Conservation (phyloP, 92 coral and sea anemone genomes). For the Parazoanthus atlanticus region DNA sequence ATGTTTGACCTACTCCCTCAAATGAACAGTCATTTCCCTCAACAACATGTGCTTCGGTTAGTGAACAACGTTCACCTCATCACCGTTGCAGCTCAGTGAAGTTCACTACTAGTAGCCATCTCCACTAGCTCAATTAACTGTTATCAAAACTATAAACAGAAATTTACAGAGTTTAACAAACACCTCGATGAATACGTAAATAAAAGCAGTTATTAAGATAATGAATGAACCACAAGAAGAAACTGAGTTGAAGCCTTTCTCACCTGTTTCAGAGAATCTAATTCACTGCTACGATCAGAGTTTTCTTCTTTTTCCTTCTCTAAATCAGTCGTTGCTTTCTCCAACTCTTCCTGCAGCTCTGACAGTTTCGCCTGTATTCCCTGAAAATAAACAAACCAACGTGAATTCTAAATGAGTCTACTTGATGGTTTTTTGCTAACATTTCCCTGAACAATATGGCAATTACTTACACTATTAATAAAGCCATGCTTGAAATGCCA, state of each 20-base stretch:
- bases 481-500: too few relatives aligned
- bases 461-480: too few relatives aligned
- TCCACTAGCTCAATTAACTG: too few relatives aligned
- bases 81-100: neutral
- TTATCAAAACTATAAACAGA: too few relatives aligned
- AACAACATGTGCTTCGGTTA: neutral
- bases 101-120: neutral
- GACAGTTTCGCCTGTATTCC: slow-evolving; percentile 66
- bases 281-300: slow-evolving; percentile 67
- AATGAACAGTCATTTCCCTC: neutral
- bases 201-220: too few relatives aligned
- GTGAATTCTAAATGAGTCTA: too few relatives aligned
- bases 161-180: too few relatives aligned
- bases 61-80: neutral
- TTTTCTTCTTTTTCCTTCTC: slow-evolving; percentile 82
- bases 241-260: neutral
- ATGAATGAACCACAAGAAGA: too few relatives aligned
- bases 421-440: neutral
- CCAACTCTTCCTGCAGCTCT: slow-evolving; percentile 81
- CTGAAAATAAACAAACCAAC: slow-evolving; percentile 28
- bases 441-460: too few relatives aligned
- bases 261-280: slow-evolving; percentile 85
- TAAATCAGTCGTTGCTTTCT: slow-evolving; percentile 66
- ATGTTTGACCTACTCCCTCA: too few relatives aligned
- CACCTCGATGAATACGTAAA: too few relatives aligned